Evolutionary conservation across 30 jellyfish, hydroid and myxozoan species (phyloP).

Genomic region (Turritopsis dohrnii): DNA sequence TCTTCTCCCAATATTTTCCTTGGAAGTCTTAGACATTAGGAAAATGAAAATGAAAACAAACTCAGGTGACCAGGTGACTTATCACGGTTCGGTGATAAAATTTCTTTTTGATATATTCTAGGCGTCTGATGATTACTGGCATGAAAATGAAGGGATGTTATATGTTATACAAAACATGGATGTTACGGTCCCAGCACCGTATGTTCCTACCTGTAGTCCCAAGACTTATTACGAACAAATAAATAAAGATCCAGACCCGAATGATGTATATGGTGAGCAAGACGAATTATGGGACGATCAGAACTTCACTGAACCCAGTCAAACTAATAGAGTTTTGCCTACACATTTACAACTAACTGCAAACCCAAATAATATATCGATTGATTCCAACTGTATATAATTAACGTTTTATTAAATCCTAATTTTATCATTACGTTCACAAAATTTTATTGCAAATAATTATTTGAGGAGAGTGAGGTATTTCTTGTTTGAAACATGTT

Average conservation of each 20-base stretch:
- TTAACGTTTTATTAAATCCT: not conserved
- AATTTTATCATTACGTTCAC: too few relatives aligned
- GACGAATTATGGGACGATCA: constrained; percentile 29
- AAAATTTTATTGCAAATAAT: not conserved
- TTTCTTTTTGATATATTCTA: not conserved
- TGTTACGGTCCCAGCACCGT: constrained; percentile 45
- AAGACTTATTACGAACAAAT: constrained; percentile 31
- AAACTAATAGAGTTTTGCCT: not conserved
- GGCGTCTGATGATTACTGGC: constrained; percentile 58
- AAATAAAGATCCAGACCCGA: constrained; percentile 19
- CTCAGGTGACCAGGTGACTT: not conserved
- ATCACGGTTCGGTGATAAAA: too few relatives aligned
- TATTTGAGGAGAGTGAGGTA: not conserved
- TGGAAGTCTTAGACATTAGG: too few relatives aligned
- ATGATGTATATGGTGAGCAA: constrained; percentile 17
- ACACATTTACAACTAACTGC: constrained; percentile 3
- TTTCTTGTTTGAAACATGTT: too few relatives aligned
- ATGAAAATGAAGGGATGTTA: constrained; percentile 64
- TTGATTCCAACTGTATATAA: not conserved
- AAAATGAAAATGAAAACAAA: too few relatives aligned
- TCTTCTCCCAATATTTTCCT: too few relatives aligned
- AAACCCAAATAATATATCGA: not conserved
- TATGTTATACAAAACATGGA: constrained; percentile 50
- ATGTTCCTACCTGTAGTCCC: constrained; percentile 74
- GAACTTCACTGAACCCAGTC: constrained; percentile 4